Evolutionary conservation across 2,888 invertebrate species (phyloP), one percentile per base, ranked within the genome.

Genomic region (Clanis bilineata): DNA sequence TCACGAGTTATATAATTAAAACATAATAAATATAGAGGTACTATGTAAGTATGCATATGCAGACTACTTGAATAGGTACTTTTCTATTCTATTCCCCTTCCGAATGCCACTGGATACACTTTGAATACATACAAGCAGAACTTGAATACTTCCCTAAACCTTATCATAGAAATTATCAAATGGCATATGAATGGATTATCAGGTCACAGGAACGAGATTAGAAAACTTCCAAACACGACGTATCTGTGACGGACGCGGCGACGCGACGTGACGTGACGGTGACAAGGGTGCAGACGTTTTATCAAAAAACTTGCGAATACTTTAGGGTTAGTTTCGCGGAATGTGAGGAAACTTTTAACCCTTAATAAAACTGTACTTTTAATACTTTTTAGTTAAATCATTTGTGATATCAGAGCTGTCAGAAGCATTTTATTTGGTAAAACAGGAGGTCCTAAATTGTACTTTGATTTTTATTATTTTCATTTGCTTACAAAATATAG

Each of bases 291-390:
- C 22, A 12, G 6, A n/a, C 55, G 15, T 23, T 36, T 36, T 39
- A 55, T 51, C 51, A 51, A 51, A 51, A 51, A 51, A 51, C 51
- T 51, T 51, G 28, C 28, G 51, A 28, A 32, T 51, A 51, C 28
- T 51, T 51, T 51, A 18, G 32, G 18, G 28, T 10, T 51, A 51
- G 51, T 32, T 51, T 28, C 4, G 10, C 1, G 10, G 10, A 51
- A 32, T 51, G 15, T 28, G 28, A 51, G 18, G 7, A 41, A 41
- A 41, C 18, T 41, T 41, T 15, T 1, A 41, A 41, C 41, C 41
- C 41, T 41, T 18, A 6, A 41, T 6, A 18, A n/a, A n/a, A n/a
- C n/a, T n/a, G n/a, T n/a, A n/a, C n/a, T n/a, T n/a, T n/a, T n/a
- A n/a, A 41, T 41, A 18, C 18, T 41, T 41, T 41, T 36, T 36